Base-by-base conservation (phyloP, 2,797 vertebrate genomes). In the Iguana delicatissima region DNA sequence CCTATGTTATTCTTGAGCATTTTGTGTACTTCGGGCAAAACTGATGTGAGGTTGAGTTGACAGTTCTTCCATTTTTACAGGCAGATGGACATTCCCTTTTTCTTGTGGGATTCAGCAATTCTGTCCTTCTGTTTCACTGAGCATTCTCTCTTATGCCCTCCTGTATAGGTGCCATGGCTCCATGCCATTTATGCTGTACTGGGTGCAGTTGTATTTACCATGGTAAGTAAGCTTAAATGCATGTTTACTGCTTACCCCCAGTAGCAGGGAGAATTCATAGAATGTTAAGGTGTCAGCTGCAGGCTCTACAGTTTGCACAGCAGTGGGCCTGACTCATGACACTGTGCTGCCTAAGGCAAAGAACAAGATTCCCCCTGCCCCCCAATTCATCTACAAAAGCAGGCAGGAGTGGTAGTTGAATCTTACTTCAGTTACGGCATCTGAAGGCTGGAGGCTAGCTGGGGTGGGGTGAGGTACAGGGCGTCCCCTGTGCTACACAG, bases 131-230 rank as follows among this genome's bases (percentile, higher is more conserved):
- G 32, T 26, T 59, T 20, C 26, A n/a, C 76, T 55, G 38, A 24
- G 5, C 84, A 35, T 52, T 4, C 38, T 80, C 35, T 29, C 2
- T 87, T 32, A 91, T 0, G 22, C 18, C 92, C 81, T 86, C 87
- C 3, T 92, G 12, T 64, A 9, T 20, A 99, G 99, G 98, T 99
- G 32, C 98, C 98, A 2, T 99, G 98, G 98, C 96, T 99, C 86
- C 98, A 99, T 0, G 96, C 96, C 0, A 90, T 98, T 91, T 99
- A 98, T 0, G 98, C 98, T 32, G 96, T 93, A 1, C 96, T 99
- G 67, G 98, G 98, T 94, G 98, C 99, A 9, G 96, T 98, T 59
- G 95, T 99, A 80, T 99, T 99, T 92, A 98, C 98, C 0, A 97
- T 99, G 98, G 98, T 99, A 96, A 98, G 98, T 95, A 32, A 77